Evolutionary conservation across 2,797 vertebrate species (phyloP).

Genomic region (Aeoliscus strigatus): DNA sequence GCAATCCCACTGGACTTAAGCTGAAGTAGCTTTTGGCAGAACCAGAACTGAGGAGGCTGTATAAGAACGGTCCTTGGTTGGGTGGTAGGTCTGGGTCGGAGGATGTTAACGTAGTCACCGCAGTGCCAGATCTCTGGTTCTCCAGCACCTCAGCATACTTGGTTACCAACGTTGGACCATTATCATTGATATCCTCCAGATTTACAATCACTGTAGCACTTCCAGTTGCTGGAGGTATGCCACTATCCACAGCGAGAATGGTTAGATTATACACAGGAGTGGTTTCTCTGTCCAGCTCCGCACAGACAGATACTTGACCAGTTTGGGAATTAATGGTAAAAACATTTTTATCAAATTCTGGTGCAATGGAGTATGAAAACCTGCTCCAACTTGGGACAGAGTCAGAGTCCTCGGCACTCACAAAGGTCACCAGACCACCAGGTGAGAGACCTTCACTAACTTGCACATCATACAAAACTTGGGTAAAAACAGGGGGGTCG

Average conservation of each 20-base stretch:
- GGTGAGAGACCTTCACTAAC: conserved; percentile 61
- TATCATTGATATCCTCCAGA: conserved; percentile 75
- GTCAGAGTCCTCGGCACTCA: conserved; percentile 70
- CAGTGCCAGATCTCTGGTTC: conserved; percentile 72
- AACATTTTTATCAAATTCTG: conserved; percentile 67
- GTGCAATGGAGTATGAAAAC: conserved; percentile 67
- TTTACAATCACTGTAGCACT: conserved; percentile 62
- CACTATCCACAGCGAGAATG: conserved; percentile 69
- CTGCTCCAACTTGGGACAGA: conserved; percentile 64
- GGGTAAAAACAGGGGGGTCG: conserved; percentile 67
- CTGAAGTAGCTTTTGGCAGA: conserved; percentile 64
- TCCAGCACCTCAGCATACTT: conserved; percentile 65
- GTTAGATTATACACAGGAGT: conserved; percentile 73
- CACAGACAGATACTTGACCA: conserved; percentile 67
- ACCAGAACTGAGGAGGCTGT: conserved; percentile 61
- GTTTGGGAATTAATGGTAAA: conserved; percentile 66
- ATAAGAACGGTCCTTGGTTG: conserved; percentile 76
- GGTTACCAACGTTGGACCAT: conserved; percentile 62
- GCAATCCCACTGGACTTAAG: conserved; percentile 69
- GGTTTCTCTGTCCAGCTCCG: conserved; percentile 72
- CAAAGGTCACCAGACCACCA: conserved; percentile 58
- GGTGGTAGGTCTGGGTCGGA: conserved; percentile 71
- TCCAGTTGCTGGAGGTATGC: conserved; percentile 69
- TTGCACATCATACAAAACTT: conserved; percentile 33
- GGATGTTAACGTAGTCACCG: conserved; percentile 65